Conservation (phyloP, 2,113 vertebrate species). For the Oceanites oceanicus region DNA sequence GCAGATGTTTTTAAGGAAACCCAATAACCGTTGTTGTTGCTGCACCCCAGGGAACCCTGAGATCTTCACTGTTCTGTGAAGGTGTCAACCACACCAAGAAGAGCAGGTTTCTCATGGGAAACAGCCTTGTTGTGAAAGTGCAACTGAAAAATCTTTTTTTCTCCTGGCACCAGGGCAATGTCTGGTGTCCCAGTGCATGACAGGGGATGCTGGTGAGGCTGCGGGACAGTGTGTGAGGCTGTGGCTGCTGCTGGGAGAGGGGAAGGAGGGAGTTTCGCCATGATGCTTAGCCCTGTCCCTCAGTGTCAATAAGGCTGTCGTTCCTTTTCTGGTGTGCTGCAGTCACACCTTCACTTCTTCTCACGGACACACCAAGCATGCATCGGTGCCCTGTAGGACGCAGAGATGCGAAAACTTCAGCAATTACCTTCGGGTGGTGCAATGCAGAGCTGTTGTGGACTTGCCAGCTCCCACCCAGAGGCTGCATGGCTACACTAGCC, state of each 20-base stretch:
- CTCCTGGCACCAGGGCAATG: not conserved
- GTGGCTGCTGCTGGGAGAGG: not conserved
- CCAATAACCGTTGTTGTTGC: not conserved
- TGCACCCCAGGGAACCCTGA: not conserved
- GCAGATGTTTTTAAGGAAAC: not conserved
- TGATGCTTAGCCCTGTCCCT: not conserved
- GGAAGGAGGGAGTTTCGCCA: not conserved
- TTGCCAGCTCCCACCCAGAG: not conserved
- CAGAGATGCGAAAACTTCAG: not conserved
- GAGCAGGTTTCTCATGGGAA: not conserved
- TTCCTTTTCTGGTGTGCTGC: not conserved
- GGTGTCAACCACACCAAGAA: not conserved
- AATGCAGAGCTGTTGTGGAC: not conserved
- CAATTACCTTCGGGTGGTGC: not conserved
- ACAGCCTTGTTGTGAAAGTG: not conserved
- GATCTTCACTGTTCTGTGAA: not conserved
- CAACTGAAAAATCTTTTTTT: not conserved
- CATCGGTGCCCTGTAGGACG: not conserved
- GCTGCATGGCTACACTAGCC: not conserved
- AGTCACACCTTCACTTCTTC: not conserved
- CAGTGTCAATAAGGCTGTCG: not conserved
- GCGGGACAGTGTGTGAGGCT: rapidly evolving
- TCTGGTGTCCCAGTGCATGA: not conserved
- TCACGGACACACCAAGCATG: not conserved
- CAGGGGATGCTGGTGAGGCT: not conserved